phyloP scores from a whole-genome alignment of 2,797 vertebrate species.

The Hippoglossus hippoglossus region DNA sequence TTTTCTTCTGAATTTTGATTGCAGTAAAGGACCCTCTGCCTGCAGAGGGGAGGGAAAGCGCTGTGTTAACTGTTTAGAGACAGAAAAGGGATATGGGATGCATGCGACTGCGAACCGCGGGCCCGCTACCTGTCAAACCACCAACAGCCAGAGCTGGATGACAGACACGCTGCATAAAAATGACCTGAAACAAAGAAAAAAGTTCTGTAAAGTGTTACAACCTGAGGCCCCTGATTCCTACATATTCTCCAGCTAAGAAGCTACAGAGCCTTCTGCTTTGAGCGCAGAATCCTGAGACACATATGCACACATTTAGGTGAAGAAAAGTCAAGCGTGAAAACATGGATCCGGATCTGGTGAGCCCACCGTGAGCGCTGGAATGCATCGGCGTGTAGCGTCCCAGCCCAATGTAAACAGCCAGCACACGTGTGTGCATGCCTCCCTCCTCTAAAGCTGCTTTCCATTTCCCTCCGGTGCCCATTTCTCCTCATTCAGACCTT shows the following conservation, averaged over 20 bases:
- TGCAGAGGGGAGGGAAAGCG: conserved; percentile 52
- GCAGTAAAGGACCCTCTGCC: conserved; percentile 69
- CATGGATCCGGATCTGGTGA: conserved; percentile 74
- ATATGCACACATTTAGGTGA: conserved; percentile 65
- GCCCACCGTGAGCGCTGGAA: conserved; percentile 82
- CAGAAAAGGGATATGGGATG: conserved; percentile 48
- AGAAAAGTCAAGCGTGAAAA: conserved; percentile 79
- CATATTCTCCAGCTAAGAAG: conserved; percentile 30
- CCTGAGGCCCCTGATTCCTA: conserved; percentile 2
- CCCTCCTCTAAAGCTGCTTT: conserved; percentile 74
- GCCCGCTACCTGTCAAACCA: conserved; percentile 48
- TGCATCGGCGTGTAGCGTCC: conserved; percentile 72
- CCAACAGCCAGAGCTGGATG: conserved; percentile 34
- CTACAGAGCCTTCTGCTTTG: conserved; percentile 15
- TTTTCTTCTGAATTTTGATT: conserved; percentile 85
- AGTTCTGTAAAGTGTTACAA: not conserved
- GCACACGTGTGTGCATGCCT: conserved; percentile 70
- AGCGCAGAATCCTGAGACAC: conserved; percentile 30
- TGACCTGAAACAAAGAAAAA: conserved; percentile 35
- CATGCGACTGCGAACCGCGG: conserved; percentile 51
- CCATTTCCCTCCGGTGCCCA: conserved; percentile 78
- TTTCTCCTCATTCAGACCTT: conserved; percentile 76
- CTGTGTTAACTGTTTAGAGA: conserved; percentile 62
- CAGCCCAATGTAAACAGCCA: conserved; percentile 80
- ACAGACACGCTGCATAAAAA: conserved; percentile 43